Evolutionary conservation across 2,797 vertebrate genomes (phyloP), one percentile per base, ranked within the genome.

Genomic region (Enteromius paludinosus): DNA sequence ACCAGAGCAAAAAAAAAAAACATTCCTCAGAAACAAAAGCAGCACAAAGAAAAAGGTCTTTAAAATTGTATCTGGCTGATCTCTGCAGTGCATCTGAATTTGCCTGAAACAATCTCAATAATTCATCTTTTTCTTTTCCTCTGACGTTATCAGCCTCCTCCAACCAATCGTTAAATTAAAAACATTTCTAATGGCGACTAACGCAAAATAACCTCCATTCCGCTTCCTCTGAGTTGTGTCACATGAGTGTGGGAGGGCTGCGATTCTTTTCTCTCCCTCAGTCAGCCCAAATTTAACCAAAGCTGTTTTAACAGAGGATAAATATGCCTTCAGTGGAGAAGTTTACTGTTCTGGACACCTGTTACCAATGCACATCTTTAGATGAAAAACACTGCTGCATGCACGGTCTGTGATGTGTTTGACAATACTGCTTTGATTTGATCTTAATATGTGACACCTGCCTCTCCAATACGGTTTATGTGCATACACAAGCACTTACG

Each of bases 61-160:
- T 52, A 38, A 52, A 66, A 17, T 35, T 33, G 1, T 2, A 33
- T 77, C 3, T 10, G n/a, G 2, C 33, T 74, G 72, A 74, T 74
- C 14, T 74, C 52, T 75, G n/a, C 38, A 54, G 45, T 23, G 43
- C 43, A 78, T 66, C 76, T 52, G 45, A 78, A 65, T 49, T 35
- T 25, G 45, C 45, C 45, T 35, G 76, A 62, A 78, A 65, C 45
- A 78, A 33, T 5, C 76, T 78, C 45, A 78, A 54, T 68, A 52
- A 68, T 68, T 78, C 0, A 78, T 78, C 2, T 49, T 66, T 38
- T 47, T 65, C 59, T 62, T 64, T 64, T 12, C 56, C 47, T n/a
- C 45, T 52, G 47, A 52, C 9, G 1, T 33, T 33, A 12, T 28
- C n/a, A 43, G 41, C 38, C 41, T 64, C 59, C 41, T 66, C 45